Evolutionary conservation across 2,113 vertebrate genomes (phyloP), one percentile per base, ranked within the genome.

Genomic region (Pollachius pollachius): DNA sequence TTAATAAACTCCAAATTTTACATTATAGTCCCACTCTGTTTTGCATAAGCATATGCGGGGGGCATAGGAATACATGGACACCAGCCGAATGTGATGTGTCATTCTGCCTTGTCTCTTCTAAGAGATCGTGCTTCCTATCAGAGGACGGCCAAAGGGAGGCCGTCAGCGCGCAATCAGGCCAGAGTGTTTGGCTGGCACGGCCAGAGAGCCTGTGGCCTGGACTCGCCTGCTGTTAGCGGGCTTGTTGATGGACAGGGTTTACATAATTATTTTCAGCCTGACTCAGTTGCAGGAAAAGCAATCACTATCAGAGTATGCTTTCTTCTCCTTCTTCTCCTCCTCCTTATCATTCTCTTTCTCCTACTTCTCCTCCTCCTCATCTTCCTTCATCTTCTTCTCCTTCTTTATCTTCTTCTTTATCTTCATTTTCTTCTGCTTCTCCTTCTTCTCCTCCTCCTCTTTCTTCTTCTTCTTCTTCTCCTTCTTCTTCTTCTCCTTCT

Each of bases 211-310:
- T 76, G 68, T 71, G 68, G 73, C 66, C 76, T 79, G 74, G 69
- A 78, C 76, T 72, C 78, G 78, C 74, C 66, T 71, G 75, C 74
- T 48, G 8, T 87, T 73, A 71, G 19, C 75, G 71, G 84, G 76
- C 84, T 72, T 61, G 56, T 77, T 69, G 73, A 86, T 64, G 62
- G 74, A 88, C 80, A 81, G 74, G 67, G 85, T 78, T 60, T 65
- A 71, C 84, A 83, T 84, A 81, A 57, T 66, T 58, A 68, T 64
- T 72, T 83, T 78, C 80, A 80, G 78, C 74, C 66, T 66, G 75
- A 88, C 85, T 83, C 67, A 89, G 83, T 89, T 59, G 15, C 83
- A 89, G 87, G 85, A 67, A 81, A 74, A 67, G 71, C 79, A 71
- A 79, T 84, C 71, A 79, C 85, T 58, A 52, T 64, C 69, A 37